Percentiles rank a stretch among this genome's conserved stretches.
Conservation (phyloP, 2,888 invertebrate species). For the Cecidostiba fungosa region DNA sequence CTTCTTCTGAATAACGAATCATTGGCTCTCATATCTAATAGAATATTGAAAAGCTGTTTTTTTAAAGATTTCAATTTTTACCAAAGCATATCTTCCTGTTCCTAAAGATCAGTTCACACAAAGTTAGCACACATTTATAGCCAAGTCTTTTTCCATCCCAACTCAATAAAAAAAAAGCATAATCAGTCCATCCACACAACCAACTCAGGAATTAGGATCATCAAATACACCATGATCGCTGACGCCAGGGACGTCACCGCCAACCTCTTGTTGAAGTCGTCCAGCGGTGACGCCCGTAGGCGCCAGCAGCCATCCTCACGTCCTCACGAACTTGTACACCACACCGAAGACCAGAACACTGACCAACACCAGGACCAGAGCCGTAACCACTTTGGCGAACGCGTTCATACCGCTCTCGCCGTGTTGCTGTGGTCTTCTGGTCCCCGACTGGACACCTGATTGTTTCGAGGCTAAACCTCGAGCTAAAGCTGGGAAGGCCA, state of each 20-base stretch:
- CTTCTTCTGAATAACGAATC: too few relatives aligned
- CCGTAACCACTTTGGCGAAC: conserved; percentile 87
- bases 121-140: neutral
- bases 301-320: conserved; percentile 90
- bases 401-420: conserved; percentile 86
- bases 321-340: conserved; percentile 87
- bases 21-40: too few relatives aligned
- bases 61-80: too few relatives aligned
- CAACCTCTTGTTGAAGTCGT: conserved; percentile 63
- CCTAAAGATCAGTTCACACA: neutral
- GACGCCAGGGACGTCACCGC: conserved; percentile 48
- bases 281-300: conserved; percentile 76
- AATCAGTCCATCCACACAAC: too few relatives aligned
- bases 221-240: conserved; percentile 29
- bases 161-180: too few relatives aligned
- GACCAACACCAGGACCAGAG: conserved; percentile 85
- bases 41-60: too few relatives aligned
- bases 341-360: conserved; percentile 88
- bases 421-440: conserved; percentile 81
- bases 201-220: conserved; percentile 9
- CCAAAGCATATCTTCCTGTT: neutral
- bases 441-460: conserved; percentile 78
- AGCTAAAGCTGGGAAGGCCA: conserved; percentile 87
- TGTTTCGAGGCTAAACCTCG: conserved; percentile 86
- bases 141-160: neutral